phyloP scores from a whole-genome alignment of 2,113 vertebrate genomes.

The Apodemus speciosus region DNA sequence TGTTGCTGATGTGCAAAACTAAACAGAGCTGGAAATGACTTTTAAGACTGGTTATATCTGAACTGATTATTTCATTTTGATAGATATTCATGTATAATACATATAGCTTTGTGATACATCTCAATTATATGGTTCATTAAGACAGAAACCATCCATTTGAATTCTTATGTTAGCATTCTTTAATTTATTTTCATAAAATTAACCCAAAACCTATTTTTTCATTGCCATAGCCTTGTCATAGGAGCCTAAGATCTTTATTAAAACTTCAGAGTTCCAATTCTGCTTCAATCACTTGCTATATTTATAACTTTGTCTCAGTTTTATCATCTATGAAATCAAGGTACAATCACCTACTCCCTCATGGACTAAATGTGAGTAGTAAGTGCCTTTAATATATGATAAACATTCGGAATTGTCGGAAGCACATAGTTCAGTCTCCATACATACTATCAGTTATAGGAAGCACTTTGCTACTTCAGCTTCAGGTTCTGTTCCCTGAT shows the following conservation, averaged over 20 bases:
- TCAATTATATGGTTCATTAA: not conserved
- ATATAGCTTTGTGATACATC: not conserved
- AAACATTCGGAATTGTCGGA: not conserved
- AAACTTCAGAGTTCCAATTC: not conserved
- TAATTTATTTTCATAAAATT: not conserved
- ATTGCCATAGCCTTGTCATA: not conserved
- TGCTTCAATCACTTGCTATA: not conserved
- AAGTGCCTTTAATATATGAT: not conserved
- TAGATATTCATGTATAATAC: not conserved
- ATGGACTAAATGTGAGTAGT: not conserved
- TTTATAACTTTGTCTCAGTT: not conserved
- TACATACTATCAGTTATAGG: not conserved
- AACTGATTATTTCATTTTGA: not conserved
- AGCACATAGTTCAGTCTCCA: not conserved
- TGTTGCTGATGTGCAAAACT: not conserved
- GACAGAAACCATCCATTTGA: not conserved
- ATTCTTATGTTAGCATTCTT: constrained; percentile 1
- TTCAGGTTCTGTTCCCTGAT: not conserved
- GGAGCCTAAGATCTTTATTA: not conserved
- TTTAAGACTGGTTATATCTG: not conserved
- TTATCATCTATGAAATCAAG: constrained; percentile 14
- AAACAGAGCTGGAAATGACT: constrained; percentile 20
- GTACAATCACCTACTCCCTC: not conserved
- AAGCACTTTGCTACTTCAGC: not conserved
- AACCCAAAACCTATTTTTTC: not conserved